Percentiles rank a stretch among this genome's conserved stretches.
Evolutionary conservation across 2,113 vertebrate genomes (phyloP).

Genomic region (Kryptolebias marmoratus): DNA sequence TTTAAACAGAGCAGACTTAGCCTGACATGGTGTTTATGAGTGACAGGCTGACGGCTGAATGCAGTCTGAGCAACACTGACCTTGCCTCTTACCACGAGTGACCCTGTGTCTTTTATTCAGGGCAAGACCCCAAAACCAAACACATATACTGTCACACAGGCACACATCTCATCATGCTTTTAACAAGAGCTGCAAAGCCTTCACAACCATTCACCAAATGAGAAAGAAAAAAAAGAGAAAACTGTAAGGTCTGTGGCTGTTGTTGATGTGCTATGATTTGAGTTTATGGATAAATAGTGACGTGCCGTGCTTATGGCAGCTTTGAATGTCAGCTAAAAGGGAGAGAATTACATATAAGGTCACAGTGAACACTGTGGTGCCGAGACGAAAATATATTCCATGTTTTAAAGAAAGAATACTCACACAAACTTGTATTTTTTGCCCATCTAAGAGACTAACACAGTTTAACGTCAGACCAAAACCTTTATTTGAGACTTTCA

Average conservation of each 20-base stretch:
- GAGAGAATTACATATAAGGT: conserved; percentile 43
- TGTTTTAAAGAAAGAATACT: too few relatives aligned
- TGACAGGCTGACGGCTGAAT: conserved; percentile 63
- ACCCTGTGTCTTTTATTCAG: conserved; percentile 67
- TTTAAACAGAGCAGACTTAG: conserved; percentile 8
- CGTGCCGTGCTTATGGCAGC: conserved; percentile 34
- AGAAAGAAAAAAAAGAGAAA: conserved; percentile 8
- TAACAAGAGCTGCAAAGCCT: conserved; percentile 44
- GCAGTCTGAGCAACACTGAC: conserved; percentile 64
- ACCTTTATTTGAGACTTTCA: too few relatives aligned
- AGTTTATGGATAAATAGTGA: conserved; percentile 39
- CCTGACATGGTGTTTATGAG: conserved; percentile 57
- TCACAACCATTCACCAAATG: conserved; percentile 43
- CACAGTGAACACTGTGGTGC: conserved; percentile 27
- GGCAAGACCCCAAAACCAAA: conserved; percentile 59
- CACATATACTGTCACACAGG: conserved; percentile 38
- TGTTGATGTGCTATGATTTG: background rate
- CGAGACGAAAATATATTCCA: conserved; percentile 9
- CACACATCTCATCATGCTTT: conserved; percentile 49
- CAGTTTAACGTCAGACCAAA: too few relatives aligned
- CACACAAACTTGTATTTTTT: too few relatives aligned
- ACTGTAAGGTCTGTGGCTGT: background rate
- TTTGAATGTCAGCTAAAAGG: conserved; percentile 20
- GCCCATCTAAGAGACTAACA: too few relatives aligned
- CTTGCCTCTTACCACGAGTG: conserved; percentile 78